A percentile compares a stretch with the other conserved stretches of the same genome.
These are phyloP conservation scores for Pyrrhosoma nymphula DNA, from an alignment of 2,888 invertebrate genomes.

Conservation along the genomic window DNA sequence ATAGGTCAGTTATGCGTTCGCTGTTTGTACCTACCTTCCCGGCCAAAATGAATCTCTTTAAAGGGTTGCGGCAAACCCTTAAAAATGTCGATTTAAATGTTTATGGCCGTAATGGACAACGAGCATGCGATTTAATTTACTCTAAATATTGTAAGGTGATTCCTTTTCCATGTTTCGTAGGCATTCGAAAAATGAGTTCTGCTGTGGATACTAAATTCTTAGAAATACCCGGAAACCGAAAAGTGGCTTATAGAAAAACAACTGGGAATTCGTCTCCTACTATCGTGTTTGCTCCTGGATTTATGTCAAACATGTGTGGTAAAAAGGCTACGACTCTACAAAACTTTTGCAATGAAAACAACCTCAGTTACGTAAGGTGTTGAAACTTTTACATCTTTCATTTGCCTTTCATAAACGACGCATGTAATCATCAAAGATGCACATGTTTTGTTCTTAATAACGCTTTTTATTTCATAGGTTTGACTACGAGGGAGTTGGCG, in stretches of 20 bases:
- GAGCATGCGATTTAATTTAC: neutral
- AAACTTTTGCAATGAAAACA: conserved; percentile 49
- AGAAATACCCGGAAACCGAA: neutral
- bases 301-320: conserved; percentile 68
- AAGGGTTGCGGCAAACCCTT: neutral
- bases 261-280: conserved; percentile 34
- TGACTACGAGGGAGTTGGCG: conserved; percentile 68
- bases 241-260: conserved; percentile 24
- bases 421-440: neutral
- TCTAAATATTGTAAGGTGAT: neutral
- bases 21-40: neutral
- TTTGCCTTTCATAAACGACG: neutral
- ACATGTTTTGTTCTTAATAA: no score
- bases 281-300: conserved; percentile 68
- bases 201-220: neutral
- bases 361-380: conserved; percentile 61
- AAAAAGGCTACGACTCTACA: conserved; percentile 50
- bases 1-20: neutral
- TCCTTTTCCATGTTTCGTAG: neutral
- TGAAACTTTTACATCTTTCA: neutral
- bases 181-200: conserved; percentile 41
- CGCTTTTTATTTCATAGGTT: conserved; percentile 47
- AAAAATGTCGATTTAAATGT: neutral
- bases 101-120: neutral
- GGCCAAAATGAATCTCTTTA: neutral